Evolutionary conservation across 2,797 vertebrate species (phyloP).

Genomic region (Sylvilagus floridanus): DNA sequence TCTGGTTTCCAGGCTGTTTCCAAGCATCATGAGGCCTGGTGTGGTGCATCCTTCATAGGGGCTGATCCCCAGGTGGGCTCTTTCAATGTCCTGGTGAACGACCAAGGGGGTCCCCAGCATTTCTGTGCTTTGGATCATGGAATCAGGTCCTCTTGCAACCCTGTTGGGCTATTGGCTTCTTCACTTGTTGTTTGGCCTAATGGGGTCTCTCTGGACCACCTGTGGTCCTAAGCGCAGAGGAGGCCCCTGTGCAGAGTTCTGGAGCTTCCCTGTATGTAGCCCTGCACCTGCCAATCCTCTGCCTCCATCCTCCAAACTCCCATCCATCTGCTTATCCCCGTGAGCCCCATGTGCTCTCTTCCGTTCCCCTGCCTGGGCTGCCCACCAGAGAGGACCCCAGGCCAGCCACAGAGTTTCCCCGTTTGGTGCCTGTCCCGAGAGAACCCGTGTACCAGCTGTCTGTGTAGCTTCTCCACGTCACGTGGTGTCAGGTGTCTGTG

Average conservation of each 20-base stretch:
- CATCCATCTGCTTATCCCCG: no score
- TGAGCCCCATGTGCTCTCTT: rapidly evolving
- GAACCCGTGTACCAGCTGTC: not conserved
- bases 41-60: not conserved
- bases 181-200: not conserved
- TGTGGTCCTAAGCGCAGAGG: not conserved
- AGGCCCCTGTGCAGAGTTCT: not conserved
- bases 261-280: not conserved
- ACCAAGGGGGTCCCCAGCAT: not conserved
- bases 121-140: not conserved
- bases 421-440: not conserved
- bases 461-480: not conserved
- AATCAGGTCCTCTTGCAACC: not conserved
- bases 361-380: rapidly evolving
- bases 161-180: not conserved
- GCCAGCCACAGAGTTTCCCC: not conserved
- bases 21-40: not conserved
- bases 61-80: not conserved
- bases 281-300: not conserved
- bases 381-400: not conserved
- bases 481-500: not conserved
- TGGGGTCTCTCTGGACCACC: not conserved
- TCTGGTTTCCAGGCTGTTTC: not conserved
- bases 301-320: not conserved
- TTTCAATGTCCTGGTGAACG: not conserved